Evolutionary conservation across 1,140 invertebrate genomes (phyloP), one percentile per base, ranked within the genome.

Genomic region (Drosophila yakuba): DNA sequence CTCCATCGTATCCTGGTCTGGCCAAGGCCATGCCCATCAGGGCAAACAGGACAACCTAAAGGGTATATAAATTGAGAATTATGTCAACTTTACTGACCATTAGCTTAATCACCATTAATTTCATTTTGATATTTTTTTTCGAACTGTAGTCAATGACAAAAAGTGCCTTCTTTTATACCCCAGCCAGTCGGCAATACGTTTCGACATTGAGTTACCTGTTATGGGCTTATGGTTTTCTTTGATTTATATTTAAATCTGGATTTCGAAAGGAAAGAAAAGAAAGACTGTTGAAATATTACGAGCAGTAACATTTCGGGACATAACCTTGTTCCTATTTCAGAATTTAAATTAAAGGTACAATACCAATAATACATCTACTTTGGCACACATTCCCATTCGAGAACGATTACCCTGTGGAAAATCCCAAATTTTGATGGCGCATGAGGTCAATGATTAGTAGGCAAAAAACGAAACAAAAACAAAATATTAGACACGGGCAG

Each of bases 21-120:
- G 59, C 59, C n/a, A 68, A 32, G 12, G 17, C 45, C 35, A 20
- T 25, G 28, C 25, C 32, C 28, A 67, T 47, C 17, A 67, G 15
- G 12, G 59, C 45, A 14, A 51, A 14, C 1, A 64, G 23, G 2
- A 64, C 59, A 38, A 67, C 36, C 59, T 67, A 35, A 36, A 28
- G 14, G 5, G 14, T 25, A 17, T 41, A 36, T 23, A 4, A 36
- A 6, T 35, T 44, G 32, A 0, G 8, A 5, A 7, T 25, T 12
- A 3, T 0, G 8, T 12, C 4, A 0, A 11, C 1, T 25, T 39
- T 17, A 23, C 3, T 0, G 14, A 48, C 1, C 4, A 35, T 4
- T 6, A 62, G 14, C 15, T 50, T 15, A 63, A 59, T 51, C 28
- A 68, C 64, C 11, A 64, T 20, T 25, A 68, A 36, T 47, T 68